Evolutionary conservation across 1,140 invertebrate genomes (phyloP).

Genomic region (Chymomyza costata): DNA sequence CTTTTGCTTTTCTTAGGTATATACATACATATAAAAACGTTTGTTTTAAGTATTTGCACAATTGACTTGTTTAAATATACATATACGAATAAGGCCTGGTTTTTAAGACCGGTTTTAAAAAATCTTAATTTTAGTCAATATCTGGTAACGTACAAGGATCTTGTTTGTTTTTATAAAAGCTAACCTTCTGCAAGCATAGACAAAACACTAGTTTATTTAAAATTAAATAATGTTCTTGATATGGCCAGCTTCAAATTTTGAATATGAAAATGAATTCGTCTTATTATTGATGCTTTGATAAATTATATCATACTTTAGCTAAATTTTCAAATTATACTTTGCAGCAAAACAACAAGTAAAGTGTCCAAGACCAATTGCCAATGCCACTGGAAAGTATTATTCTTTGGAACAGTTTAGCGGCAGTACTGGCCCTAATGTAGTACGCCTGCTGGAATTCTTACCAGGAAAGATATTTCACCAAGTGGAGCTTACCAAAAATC

Average conservation of each 20-base stretch:
- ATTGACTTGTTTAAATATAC: too few species aligned
- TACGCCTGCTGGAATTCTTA: conserved; percentile 84
- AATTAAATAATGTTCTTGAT: too few species aligned
- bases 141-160: too few species aligned
- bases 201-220: too few species aligned
- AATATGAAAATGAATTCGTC: too few species aligned
- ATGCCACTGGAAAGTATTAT: conserved; percentile 80
- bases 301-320: neutral
- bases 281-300: neutral
- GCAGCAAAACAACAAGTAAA: conserved; percentile 78
- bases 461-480: conserved; percentile 82
- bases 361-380: conserved; percentile 83
- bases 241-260: too few species aligned
- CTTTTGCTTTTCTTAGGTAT: conserved; percentile 82
- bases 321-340: conserved; percentile 23
- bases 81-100: too few species aligned
- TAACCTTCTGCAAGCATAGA: too few species aligned
- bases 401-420: conserved; percentile 78
- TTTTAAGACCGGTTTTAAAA: too few species aligned
- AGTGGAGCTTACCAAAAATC: conserved; percentile 77
- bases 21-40: conserved; percentile 27
- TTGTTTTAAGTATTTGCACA: conserved; percentile 2
- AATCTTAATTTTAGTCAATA: too few species aligned
- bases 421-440: conserved; percentile 78
- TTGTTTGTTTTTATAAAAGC: too few species aligned